Evolutionary conservation across 2,888 invertebrate genomes (phyloP).

Genomic region (Catocala sponsa): DNA sequence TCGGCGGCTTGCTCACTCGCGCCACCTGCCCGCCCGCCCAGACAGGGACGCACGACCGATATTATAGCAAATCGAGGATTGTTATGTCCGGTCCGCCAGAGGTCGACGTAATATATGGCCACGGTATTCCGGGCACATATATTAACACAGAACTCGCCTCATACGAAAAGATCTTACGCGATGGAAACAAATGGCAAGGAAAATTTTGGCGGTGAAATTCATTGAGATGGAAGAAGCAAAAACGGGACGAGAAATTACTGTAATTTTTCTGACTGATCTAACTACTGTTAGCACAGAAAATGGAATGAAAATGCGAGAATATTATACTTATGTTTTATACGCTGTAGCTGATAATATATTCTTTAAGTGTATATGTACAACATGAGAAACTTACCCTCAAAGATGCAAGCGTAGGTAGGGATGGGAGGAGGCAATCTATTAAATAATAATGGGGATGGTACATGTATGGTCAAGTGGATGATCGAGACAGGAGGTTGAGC

Average conservation of each 20-base stretch:
- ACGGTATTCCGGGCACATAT: constrained; percentile 88
- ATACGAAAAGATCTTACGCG: constrained; percentile 87
- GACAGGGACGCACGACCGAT: constrained; percentile 83
- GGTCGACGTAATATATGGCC: constrained; percentile 88
- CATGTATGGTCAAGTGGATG: constrained; percentile 67
- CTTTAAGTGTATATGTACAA: neutral
- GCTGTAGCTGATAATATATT: neutral
- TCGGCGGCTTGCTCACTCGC: constrained; percentile 73
- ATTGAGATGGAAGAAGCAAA: constrained; percentile 78
- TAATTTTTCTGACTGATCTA: constrained; percentile 71
- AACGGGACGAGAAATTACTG: constrained; percentile 74
- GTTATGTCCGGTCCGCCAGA: constrained; percentile 88
- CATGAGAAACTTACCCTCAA: constrained; percentile 11
- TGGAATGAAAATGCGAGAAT: constrained; percentile 4
- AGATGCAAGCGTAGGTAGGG: constrained; percentile 6
- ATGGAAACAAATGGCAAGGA: constrained; percentile 88
- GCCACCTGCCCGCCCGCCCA: constrained; percentile 62
- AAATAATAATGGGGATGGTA: constrained; percentile 45
- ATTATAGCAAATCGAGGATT: constrained; percentile 89
- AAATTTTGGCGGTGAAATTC: constrained; percentile 85
- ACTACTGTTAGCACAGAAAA: constrained; percentile 39
- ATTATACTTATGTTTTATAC: constrained; percentile 6
- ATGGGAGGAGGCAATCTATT: constrained; percentile 38
- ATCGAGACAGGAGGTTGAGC: constrained; percentile 64
- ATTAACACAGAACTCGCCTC: constrained; percentile 88